Evolutionary conservation across 2,888 invertebrate genomes (phyloP).

Genomic region (Dryomyza anilis): DNA sequence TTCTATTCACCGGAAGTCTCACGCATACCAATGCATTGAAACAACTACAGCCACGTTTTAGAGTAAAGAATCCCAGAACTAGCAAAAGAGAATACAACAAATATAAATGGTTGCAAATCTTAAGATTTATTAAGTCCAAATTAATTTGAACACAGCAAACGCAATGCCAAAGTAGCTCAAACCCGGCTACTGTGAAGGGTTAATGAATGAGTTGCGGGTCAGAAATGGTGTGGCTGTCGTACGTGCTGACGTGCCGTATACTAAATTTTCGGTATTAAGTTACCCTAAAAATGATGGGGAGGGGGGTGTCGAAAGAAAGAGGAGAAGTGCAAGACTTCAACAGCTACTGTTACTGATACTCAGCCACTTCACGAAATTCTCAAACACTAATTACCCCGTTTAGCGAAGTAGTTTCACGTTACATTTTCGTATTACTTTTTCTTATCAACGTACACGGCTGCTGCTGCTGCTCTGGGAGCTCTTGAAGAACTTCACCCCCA

Average conservation of each 20-base stretch:
- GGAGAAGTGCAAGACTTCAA: neutral
- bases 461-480: too few relatives aligned
- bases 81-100: too few relatives aligned
- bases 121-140: constrained; percentile 9
- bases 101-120: too few relatives aligned
- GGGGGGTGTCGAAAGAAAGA: neutral
- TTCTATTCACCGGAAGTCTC: neutral
- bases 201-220: constrained; percentile 2
- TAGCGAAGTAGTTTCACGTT: constrained; percentile 8
- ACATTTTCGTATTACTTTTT: constrained; percentile 1
- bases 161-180: neutral
- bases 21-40: neutral
- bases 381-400: constrained; percentile 17
- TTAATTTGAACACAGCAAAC: constrained; percentile 12
- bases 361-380: neutral
- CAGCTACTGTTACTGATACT: neutral
- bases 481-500: neutral
- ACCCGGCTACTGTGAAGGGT: too few relatives aligned
- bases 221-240: too few relatives aligned
- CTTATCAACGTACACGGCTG: neutral
- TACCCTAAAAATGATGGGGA: neutral
- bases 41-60: neutral
- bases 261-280: constrained; percentile 4
- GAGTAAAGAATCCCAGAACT: neutral
- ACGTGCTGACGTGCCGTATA: constrained; percentile 15